Percentiles rank a stretch among this genome's conserved stretches.
These are phyloP conservation scores for Heliothis virescens DNA, from an alignment of 1,140 invertebrate genomes.

Conservation along the genomic window DNA sequence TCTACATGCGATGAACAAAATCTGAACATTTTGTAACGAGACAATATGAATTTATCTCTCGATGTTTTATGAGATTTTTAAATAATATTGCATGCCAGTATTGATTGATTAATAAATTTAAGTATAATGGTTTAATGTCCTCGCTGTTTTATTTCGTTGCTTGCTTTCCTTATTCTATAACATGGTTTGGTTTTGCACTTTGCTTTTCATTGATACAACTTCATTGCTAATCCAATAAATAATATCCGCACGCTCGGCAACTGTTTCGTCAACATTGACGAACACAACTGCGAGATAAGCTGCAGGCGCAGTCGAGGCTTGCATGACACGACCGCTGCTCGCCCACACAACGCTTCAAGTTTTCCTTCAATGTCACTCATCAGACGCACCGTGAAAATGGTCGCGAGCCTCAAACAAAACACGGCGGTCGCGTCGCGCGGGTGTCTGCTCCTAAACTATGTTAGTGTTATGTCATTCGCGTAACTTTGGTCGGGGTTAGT, in stretches of 20 bases:
- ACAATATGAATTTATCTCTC: conserved; percentile 81
- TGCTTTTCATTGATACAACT: background rate
- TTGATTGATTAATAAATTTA: conserved; percentile 84
- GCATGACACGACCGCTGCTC: conserved; percentile 46
- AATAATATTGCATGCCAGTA: conserved; percentile 78
- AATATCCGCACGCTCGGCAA: background rate
- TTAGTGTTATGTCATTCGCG: conserved; percentile 55
- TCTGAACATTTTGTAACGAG: conserved; percentile 73
- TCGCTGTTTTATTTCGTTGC: conserved; percentile 74
- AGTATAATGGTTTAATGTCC: conserved; percentile 79
- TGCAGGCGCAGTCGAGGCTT: conserved; percentile 42
- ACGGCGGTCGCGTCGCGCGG: conserved; percentile 69
- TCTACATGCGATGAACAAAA: conserved; percentile 64
- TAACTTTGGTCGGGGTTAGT: conserved; percentile 49
- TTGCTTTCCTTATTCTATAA: conserved; percentile 14
- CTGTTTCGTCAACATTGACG: conserved; percentile 1
- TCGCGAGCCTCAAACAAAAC: conserved; percentile 67
- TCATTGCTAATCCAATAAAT: background rate
- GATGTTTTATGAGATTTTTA: conserved; percentile 79
- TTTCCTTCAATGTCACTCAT: conserved; percentile 66
- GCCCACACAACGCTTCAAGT: conserved; percentile 52
- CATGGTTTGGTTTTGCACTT: conserved; percentile 32
- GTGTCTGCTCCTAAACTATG: conserved; percentile 56
- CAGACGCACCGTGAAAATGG: conserved; percentile 61
- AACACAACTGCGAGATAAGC: conserved; percentile 41